These are phyloP conservation scores for Lycophotia porphyrea DNA, from an alignment of 2,888 invertebrate genomes.

Conservation along the genomic window DNA sequence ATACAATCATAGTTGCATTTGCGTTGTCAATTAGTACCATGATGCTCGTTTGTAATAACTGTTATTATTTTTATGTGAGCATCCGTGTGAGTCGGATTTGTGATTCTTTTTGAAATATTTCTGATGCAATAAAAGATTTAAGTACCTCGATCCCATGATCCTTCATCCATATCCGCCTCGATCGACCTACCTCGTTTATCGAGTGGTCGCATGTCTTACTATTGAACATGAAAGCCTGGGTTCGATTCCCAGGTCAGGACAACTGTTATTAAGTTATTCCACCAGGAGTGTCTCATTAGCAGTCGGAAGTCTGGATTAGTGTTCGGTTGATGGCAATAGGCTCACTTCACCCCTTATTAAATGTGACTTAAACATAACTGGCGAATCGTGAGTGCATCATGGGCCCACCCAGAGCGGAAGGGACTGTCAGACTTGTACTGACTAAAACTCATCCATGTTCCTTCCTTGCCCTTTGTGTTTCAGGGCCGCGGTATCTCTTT, in stretches of 20 bases:
- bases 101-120: constrained; percentile 9
- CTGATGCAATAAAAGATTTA: neutral
- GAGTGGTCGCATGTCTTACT: neutral
- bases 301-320: neutral
- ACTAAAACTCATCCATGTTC: too few species aligned
- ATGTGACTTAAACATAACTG: neutral
- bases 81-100: constrained; percentile 23
- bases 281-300: neutral
- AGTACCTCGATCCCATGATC: neutral
- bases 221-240: neutral
- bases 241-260: neutral
- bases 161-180: neutral
- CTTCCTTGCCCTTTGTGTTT: too few species aligned
- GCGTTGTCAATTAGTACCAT: constrained; percentile 35
- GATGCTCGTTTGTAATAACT: constrained; percentile 25
- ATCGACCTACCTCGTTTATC: neutral
- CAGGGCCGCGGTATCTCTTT: too few species aligned
- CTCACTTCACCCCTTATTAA: neutral
- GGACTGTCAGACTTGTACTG: too few species aligned
- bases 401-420: too few species aligned
- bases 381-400: neutral
- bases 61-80: constrained; percentile 17
- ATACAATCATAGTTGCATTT: constrained; percentile 44
- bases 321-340: neutral
- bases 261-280: neutral